Base-by-base conservation (phyloP, 2,888 invertebrate genomes). In the Argynnis bischoffii region DNA sequence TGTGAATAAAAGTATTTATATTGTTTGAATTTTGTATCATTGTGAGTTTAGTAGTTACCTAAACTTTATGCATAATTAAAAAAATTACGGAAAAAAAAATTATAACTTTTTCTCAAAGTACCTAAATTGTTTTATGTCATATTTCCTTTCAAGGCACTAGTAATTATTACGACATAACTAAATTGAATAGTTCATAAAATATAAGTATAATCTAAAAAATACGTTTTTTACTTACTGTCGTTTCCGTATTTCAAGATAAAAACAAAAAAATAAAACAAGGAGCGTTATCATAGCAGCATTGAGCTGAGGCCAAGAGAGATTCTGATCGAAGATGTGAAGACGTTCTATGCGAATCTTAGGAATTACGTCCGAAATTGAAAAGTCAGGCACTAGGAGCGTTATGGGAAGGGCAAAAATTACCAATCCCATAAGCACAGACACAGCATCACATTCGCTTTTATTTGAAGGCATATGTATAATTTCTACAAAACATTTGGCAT, bases 161-260 rank as follows among this genome's bases (percentile, higher is more conserved):
- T 26, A 26, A 4, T 26, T 26, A 26, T 4, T 26, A 26, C 26
- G 26, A 26, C 26, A 26, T 26, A 26, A 26, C 4, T 26, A 4
- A 4, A 26, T 26, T 26, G 4, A 15, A 50, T 35, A 2, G 5
- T 60, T 50, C 14, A 31, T 47, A 41, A 41, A 16, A 57, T 41
- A n/a, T 18, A 35, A 14, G 26, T 55, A 55, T 1, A 55, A 15
- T 6, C 18, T 21, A 13, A 4, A 55, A 55, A 53, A 21, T 13
- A 13, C 18, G 15, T 55, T 6, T 6, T 26, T 18, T 65, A 70
- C 85, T 83, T 79, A 92, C 92, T 82, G 88, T 74, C 92, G 80
- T 70, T 87, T 90, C 46, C 86, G 79, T 67, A 90, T 82, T 77
- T 92, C 92, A 15, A 92, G 85, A 63, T 82, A 90, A 0, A 92